Evolutionary conservation across 2,888 invertebrate species (phyloP).

Genomic region (Sarcophaga variegata): DNA sequence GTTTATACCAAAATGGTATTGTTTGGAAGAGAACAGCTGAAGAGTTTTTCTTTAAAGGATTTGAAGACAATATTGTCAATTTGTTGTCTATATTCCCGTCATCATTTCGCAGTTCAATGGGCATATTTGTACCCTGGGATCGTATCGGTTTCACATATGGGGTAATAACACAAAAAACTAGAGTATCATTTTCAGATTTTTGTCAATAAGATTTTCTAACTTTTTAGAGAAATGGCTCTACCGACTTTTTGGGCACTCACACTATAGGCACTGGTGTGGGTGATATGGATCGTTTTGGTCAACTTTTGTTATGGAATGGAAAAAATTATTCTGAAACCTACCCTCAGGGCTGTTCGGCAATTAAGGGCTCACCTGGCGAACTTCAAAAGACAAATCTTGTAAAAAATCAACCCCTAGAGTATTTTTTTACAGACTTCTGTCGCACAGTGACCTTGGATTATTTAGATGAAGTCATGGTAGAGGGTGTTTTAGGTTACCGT

Average conservation of each 20-base stretch:
- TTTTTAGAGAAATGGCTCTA: constrained; percentile 89
- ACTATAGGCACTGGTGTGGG: constrained; percentile 88
- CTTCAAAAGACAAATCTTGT: constrained; percentile 87
- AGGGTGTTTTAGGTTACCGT: constrained; percentile 86
- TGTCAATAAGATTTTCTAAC: not conserved
- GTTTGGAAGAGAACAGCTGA: constrained; percentile 85
- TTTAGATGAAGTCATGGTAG: constrained; percentile 83
- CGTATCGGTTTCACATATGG: constrained; percentile 92
- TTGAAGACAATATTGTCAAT: constrained; percentile 87
- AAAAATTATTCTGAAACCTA: constrained; percentile 83
- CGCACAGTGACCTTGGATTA: constrained; percentile 86
- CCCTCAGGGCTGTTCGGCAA: constrained; percentile 83
- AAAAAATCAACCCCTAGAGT: constrained; percentile 83
- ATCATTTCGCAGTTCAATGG: constrained; percentile 82
- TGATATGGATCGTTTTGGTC: constrained; percentile 86
- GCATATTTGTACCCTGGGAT: constrained; percentile 84
- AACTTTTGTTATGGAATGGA: constrained; percentile 88
- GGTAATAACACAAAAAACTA: constrained; percentile 79
- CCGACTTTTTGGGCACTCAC: constrained; percentile 87
- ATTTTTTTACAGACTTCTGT: constrained; percentile 90
- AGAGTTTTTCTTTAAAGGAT: constrained; percentile 90
- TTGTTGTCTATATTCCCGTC: constrained; percentile 84
- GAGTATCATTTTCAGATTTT: not conserved
- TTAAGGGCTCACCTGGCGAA: constrained; percentile 90
- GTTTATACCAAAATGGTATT: constrained; percentile 83